Evolutionary conservation across 2,113 vertebrate genomes (phyloP).

Genomic region (Sakesphorus luctuosus): DNA sequence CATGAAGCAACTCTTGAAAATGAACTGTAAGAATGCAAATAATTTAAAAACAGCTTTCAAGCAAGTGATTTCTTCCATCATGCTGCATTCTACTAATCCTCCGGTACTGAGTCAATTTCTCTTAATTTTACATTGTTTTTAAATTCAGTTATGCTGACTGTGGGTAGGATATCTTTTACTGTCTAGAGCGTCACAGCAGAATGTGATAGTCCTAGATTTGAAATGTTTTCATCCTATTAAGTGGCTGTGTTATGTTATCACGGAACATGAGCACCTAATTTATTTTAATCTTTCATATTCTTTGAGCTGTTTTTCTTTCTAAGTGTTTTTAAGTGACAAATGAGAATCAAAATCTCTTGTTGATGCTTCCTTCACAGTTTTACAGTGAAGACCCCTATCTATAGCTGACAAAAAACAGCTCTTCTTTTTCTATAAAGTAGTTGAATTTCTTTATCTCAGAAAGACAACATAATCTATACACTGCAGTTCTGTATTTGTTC

Average conservation of each 20-base stretch:
- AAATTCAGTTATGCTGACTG: constrained; percentile 25
- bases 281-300: constrained; percentile 20
- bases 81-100: background rate
- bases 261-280: constrained; percentile 17
- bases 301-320: background rate
- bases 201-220: background rate
- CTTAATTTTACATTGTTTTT: constrained; percentile 56
- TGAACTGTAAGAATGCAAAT: background rate
- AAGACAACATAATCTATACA: background rate
- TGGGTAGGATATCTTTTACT: constrained; percentile 35
- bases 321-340: constrained; percentile 15
- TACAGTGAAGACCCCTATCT: background rate
- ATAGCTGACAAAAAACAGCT: background rate
- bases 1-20: background rate
- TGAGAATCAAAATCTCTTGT: background rate
- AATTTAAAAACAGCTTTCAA: constrained; percentile 7
- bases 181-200: constrained; percentile 8
- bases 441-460: background rate
- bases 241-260: background rate
- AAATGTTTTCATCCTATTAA: constrained; percentile 34
- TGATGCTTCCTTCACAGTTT: background rate
- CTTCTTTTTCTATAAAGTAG: background rate
- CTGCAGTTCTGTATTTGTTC: background rate
- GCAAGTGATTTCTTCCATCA: constrained; percentile 4
- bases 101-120: constrained; percentile 23